Conservation (phyloP, 2,888 invertebrate genomes). For the Scelioninae gen. 1 region DNA sequence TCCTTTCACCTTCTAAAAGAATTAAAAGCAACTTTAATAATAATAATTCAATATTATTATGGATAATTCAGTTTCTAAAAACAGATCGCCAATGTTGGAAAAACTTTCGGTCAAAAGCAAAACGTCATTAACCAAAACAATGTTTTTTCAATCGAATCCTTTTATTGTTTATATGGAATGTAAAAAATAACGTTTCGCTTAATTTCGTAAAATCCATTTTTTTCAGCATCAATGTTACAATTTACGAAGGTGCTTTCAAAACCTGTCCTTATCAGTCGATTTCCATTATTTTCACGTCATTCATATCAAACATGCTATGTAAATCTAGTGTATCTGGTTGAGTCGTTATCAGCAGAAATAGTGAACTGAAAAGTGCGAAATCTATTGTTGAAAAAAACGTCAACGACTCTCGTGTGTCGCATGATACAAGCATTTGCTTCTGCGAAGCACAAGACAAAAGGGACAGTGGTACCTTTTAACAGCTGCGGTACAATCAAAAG, state of each 20-base stretch:
- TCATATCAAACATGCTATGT: conserved; percentile 70
- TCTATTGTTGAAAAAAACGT: conserved; percentile 60
- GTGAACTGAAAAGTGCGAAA: conserved; percentile 54
- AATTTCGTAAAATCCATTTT: conserved; percentile 35
- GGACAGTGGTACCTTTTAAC: conserved; percentile 36
- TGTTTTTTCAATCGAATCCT: conserved; percentile 2
- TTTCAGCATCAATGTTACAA: conserved; percentile 30
- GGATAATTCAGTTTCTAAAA: background rate
- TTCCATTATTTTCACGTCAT: conserved; percentile 69
- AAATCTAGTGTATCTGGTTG: conserved; percentile 72
- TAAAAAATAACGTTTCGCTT: conserved; percentile 26
- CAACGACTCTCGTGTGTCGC: conserved; percentile 34
- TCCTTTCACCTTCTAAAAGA: too few relatives aligned
- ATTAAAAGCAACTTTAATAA: too few relatives aligned
- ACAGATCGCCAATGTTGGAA: background rate
- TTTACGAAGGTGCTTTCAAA: conserved; percentile 47
- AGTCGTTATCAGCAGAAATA: conserved; percentile 71
- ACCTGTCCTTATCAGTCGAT: conserved; percentile 56
- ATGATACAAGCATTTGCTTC: conserved; percentile 35
- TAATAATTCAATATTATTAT: too few relatives aligned
- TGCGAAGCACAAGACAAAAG: conserved; percentile 43
- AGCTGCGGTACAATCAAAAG: conserved; percentile 31
- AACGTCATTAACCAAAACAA: background rate
- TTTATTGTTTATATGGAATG: background rate
- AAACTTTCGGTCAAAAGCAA: background rate